Base-by-base conservation (phyloP, 2,888 invertebrate genomes). In the Palloptera scutellata region DNA sequence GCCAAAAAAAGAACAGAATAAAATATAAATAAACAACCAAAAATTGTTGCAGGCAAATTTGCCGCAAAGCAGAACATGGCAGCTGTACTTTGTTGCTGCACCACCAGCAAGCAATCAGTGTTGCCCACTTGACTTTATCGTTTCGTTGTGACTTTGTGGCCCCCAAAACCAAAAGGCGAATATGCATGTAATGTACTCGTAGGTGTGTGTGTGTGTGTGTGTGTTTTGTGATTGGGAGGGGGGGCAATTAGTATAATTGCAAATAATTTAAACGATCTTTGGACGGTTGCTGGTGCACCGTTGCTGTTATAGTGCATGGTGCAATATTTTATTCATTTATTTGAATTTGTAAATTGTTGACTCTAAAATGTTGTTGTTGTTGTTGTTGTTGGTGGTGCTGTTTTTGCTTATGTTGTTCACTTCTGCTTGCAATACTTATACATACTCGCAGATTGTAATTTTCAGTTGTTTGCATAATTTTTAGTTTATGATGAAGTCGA, bases 211-310 rank as follows among this genome's bases (percentile, higher is more conserved):
- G 55, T 55, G 20, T 11, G 9, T 54, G 30, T n/a, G 30, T 17
- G 9, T 30, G 9, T 61, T 61, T 61, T 41, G 11, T 48, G 41
- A 41, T 55, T 61, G 61, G 48, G 17, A 51, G 45, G n/a, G 48
- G 48, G 48, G 53, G 69, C 71, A 72, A 73, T 74, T 72, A 69
- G 67, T 70, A 61, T 72, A 72, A 73, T 73, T 73, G 71, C 55
- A 53, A 48, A 72, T 73, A 73, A 75, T 73, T 76, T 72, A 66
- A 74, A 71, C 72, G 70, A 76, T 72, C 67, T 72, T 73, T 74
- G 72, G 72, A 67, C 64, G 68, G 66, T 64, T 19, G 67, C 61
- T 59, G 20, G 53, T 65, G 60, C 65, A 45, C 30, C 30, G 30
- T 30, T 30, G 6, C 30, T 30, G 30, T 30, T 2, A 6, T 30